These are phyloP conservation scores for Montifringilla adamsi DNA, from an alignment of 2,113 vertebrate genomes.

Conservation along the genomic window DNA sequence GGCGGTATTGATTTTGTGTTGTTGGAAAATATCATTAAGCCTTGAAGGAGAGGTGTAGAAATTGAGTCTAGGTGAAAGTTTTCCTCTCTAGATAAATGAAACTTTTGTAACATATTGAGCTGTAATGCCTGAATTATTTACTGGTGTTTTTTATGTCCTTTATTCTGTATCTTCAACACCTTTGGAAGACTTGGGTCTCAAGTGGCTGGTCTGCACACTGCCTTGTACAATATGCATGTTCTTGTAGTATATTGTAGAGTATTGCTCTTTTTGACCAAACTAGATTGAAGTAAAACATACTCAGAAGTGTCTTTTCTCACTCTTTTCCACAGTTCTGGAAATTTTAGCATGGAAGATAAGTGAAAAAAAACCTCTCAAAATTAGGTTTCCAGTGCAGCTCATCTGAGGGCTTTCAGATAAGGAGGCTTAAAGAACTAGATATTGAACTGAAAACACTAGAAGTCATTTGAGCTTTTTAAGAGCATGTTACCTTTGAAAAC, in stretches of 20 bases:
- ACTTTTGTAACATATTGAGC: neutral
- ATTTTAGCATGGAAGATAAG: neutral
- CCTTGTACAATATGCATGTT: neutral
- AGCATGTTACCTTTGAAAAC: neutral
- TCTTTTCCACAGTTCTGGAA: neutral
- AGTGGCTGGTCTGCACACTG: neutral
- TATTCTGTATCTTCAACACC: neutral
- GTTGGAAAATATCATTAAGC: neutral
- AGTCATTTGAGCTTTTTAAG: neutral
- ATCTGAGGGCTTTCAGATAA: neutral
- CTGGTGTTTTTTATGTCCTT: neutral
- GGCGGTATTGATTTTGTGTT: neutral
- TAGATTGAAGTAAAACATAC: neutral
- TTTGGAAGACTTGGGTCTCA: neutral
- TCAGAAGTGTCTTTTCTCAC: neutral
- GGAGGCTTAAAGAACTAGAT: neutral
- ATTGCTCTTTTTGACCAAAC: neutral
- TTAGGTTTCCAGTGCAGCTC: neutral
- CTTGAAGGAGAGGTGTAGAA: neutral
- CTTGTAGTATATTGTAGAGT: rapidly evolving
- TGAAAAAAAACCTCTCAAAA: neutral
- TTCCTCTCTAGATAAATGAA: neutral
- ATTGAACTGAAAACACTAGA: neutral
- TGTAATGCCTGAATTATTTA: neutral
- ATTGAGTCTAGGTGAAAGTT: neutral